Conservation (phyloP, 2,888 invertebrate species). For the Limnephilus lunatus region DNA sequence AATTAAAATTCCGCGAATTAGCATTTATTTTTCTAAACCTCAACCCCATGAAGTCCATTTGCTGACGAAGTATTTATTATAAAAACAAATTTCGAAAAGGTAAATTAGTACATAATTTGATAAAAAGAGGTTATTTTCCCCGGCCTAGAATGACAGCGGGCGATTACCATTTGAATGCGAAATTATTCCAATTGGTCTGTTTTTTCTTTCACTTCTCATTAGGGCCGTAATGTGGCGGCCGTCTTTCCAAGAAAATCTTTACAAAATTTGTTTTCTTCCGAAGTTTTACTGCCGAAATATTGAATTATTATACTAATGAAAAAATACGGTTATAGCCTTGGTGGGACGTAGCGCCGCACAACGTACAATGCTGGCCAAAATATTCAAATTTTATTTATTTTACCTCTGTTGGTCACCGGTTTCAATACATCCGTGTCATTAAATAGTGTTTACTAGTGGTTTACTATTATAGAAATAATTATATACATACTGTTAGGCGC, state of each 20-base stretch:
- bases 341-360: background rate
- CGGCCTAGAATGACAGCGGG: background rate
- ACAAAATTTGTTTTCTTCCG: conserved; percentile 25
- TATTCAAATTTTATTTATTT: background rate
- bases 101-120: conserved; percentile 10
- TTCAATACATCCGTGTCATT: background rate
- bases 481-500: no score
- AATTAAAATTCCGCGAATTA: background rate
- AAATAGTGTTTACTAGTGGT: no score
- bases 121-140: conserved; percentile 13
- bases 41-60: background rate
- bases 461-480: no score
- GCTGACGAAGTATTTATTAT: background rate
- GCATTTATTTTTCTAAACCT: background rate
- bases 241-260: background rate
- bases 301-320: conserved; percentile 58
- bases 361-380: background rate
- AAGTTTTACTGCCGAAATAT: conserved; percentile 46
- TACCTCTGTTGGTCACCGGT: background rate
- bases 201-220: conserved; percentile 19
- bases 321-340: conserved; percentile 50
- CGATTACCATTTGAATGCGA: conserved; percentile 19
- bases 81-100: background rate
- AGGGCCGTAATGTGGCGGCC: conserved; percentile 12
- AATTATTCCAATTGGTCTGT: conserved; percentile 22